Percentiles rank a stretch among this genome's conserved stretches.
phyloP scores from a whole-genome alignment of 1,140 invertebrate species.

The Euura lappo region DNA sequence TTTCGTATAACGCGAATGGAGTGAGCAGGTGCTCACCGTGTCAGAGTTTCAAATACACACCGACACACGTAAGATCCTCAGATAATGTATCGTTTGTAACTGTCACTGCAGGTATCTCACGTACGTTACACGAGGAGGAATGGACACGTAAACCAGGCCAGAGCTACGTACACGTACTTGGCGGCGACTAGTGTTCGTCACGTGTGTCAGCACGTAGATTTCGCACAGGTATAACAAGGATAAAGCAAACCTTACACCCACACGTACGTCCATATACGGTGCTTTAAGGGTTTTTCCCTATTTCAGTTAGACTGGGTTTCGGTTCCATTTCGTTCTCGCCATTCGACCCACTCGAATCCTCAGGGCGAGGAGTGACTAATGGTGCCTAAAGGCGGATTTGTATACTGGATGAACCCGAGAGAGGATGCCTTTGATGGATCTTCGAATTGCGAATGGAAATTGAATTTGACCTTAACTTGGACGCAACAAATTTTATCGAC shows the following conservation, averaged over 20 bases:
- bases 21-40: constrained; percentile 47
- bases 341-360: not conserved
- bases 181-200: not conserved
- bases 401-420: constrained; percentile 49
- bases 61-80: constrained; percentile 46
- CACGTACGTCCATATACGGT: no score
- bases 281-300: constrained; percentile 19
- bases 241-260: not conserved
- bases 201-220: not conserved
- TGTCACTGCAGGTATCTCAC: constrained; percentile 35
- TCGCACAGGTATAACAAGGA: not conserved
- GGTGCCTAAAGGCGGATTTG: constrained; percentile 48
- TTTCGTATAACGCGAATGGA: constrained; percentile 25
- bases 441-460: not conserved
- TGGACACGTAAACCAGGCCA: not conserved
- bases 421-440: constrained; percentile 26
- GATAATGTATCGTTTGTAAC: constrained; percentile 58
- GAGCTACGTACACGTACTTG: not conserved
- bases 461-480: not conserved
- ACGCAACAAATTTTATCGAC: no score
- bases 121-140: not conserved
- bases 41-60: constrained; percentile 43
- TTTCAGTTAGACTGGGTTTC: constrained; percentile 29
- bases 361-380: constrained; percentile 46
- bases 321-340: no score